These are phyloP conservation scores for Eriocheir sinensis DNA, from an alignment of 1,140 invertebrate genomes.

Conservation along the genomic window DNA sequence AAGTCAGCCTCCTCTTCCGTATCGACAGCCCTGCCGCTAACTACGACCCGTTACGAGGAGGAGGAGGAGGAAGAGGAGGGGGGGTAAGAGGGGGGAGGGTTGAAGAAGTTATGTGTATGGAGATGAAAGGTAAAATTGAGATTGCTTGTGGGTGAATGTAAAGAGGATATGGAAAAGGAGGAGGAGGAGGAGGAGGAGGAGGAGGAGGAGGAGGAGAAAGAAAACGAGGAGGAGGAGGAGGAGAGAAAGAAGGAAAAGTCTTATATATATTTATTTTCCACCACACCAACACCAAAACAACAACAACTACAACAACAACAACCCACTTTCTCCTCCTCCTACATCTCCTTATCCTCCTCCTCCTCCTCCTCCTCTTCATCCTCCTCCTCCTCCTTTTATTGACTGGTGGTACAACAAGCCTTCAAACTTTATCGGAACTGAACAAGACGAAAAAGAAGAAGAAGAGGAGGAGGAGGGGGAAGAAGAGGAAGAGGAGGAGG, in stretches of 20 bases:
- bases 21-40: slow-evolving; percentile 29
- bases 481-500: not conserved
- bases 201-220: too few species aligned
- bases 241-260: too few species aligned
- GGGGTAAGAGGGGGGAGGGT: not conserved
- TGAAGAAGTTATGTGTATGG: too few species aligned
- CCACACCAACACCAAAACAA: not conserved
- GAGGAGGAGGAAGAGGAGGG: slow-evolving; percentile 6
- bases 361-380: not conserved
- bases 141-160: too few species aligned
- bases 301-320: not conserved
- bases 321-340: not conserved
- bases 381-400: not conserved
- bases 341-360: not conserved
- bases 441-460: not conserved
- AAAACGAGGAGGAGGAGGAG: too few species aligned
- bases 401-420: not conserved
- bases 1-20: not conserved
- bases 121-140: too few species aligned
- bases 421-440: not conserved
- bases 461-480: slow-evolving; percentile 28
- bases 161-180: too few species aligned
- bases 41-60: not conserved
- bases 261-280: not conserved
- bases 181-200: too few species aligned